Conservation (phyloP, 2,113 vertebrate species). For the Pseudolaguvia tuberculata region DNA sequence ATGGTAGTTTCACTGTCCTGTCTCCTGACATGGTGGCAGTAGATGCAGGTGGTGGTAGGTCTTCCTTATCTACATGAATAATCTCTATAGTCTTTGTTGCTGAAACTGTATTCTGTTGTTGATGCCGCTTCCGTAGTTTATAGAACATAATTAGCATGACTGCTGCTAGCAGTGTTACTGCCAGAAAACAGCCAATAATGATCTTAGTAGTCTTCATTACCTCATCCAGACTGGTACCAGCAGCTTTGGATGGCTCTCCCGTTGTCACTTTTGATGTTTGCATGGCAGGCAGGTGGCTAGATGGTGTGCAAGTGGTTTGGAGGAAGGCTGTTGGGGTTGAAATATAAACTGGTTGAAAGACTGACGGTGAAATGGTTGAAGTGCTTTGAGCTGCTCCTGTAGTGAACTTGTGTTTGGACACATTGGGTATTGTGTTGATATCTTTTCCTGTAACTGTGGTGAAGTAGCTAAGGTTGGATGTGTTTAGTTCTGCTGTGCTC, state of each 20-base stretch:
- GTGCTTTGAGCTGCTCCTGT: conserved; percentile 65
- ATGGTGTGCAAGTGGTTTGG: conserved; percentile 80
- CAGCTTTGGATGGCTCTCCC: conserved; percentile 70
- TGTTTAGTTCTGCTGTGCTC: conserved; percentile 92
- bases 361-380: conserved; percentile 79
- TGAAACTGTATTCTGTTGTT: conserved; percentile 89
- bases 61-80: conserved; percentile 92
- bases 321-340: conserved; percentile 91
- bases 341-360: conserved; percentile 92
- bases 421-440: conserved; percentile 81
- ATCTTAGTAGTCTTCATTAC: conserved; percentile 99
- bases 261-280: conserved; percentile 73
- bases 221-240: conserved; percentile 87
- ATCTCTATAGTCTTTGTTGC: conserved; percentile 91
- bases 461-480: conserved; percentile 96
- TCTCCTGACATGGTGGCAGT: conserved; percentile 72
- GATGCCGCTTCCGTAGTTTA: conserved; percentile 94
- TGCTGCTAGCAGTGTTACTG: conserved; percentile 89
- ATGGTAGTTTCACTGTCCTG: conserved; percentile 80
- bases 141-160: conserved; percentile 98
- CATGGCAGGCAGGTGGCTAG: conserved; percentile 67
- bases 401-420: conserved; percentile 82
- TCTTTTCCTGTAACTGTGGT: conserved; percentile 95
- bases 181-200: conserved; percentile 98
- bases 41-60: conserved; percentile 77